Evolutionary conservation across 2,797 vertebrate species (phyloP).

Genomic region (Acrossocheilus fasciatus): DNA sequence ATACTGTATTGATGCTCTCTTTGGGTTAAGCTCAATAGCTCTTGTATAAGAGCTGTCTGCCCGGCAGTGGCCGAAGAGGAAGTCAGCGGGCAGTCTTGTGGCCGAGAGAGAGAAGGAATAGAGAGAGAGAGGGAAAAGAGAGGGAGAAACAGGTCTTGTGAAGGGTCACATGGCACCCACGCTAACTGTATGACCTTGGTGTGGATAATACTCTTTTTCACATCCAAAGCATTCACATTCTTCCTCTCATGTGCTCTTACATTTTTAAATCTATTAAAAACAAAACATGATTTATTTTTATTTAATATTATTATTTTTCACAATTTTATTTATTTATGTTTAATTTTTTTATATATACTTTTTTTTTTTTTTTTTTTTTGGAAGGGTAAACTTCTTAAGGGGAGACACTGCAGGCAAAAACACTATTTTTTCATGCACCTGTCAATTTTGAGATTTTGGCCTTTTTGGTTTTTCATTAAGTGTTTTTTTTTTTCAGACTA

Average conservation of each 20-base stretch:
- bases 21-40: constrained; percentile 41
- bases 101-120: constrained; percentile 15
- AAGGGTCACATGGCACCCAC: constrained; percentile 48
- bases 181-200: constrained; percentile 39
- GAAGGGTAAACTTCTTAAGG: neutral
- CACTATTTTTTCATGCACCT: too few relatives aligned
- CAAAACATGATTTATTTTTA: too few relatives aligned
- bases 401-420: too few relatives aligned
- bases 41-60: constrained; percentile 43
- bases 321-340: too few relatives aligned
- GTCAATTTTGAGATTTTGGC: too few relatives aligned
- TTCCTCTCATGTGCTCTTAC: neutral
- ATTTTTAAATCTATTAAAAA: neutral
- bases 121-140: neutral
- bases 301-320: too few relatives aligned
- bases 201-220: constrained; percentile 40
- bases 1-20: constrained; percentile 48
- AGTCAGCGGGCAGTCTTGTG: constrained; percentile 42
- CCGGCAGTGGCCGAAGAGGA: constrained; percentile 4
- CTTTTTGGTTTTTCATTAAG: too few relatives aligned
- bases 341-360: neutral
- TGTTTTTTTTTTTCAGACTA: too few relatives aligned
- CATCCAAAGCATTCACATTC: constrained; percentile 34
- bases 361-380: neutral
- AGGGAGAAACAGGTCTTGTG: constrained; percentile 48